Evolutionary conservation across 92 coral and sea anemone genomes (phyloP).

Genomic region (Paragorgia papillata): DNA sequence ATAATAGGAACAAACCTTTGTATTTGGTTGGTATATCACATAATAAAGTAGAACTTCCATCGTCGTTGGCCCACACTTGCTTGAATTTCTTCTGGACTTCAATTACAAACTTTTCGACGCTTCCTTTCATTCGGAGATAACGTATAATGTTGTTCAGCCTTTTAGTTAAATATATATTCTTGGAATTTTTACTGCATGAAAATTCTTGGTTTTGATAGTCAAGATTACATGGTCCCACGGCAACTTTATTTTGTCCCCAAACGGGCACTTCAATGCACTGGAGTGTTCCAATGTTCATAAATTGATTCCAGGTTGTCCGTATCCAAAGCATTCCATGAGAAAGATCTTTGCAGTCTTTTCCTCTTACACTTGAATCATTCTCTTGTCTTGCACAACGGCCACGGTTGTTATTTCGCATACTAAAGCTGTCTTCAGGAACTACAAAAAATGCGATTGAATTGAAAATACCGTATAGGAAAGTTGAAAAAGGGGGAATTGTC

Average conservation of each 20-base stretch:
- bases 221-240: background rate
- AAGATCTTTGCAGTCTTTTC: background rate
- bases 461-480: too few relatives aligned
- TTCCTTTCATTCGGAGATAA: too few relatives aligned
- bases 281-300: constrained; percentile 19
- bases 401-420: background rate
- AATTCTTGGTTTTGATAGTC: background rate
- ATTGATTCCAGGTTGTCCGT: background rate
- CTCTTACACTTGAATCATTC: background rate
- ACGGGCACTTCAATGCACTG: background rate
- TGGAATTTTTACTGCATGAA: too few relatives aligned
- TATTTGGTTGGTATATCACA: too few relatives aligned
- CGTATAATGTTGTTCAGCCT: too few relatives aligned
- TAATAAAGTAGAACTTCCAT: too few relatives aligned
- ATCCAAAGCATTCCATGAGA: constrained; percentile 3
- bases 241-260: background rate
- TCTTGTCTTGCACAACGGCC: background rate
- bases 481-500: too few relatives aligned
- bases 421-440: constrained; percentile 14
- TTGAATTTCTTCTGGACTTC: too few relatives aligned
- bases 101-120: too few relatives aligned
- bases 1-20: too few relatives aligned
- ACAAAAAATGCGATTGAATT: background rate
- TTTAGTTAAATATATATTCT: too few relatives aligned
- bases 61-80: too few relatives aligned